These are phyloP conservation scores for Lepidocyrtinus sp. DNA, from an alignment of 2,888 invertebrate species.

Conservation along the genomic window DNA sequence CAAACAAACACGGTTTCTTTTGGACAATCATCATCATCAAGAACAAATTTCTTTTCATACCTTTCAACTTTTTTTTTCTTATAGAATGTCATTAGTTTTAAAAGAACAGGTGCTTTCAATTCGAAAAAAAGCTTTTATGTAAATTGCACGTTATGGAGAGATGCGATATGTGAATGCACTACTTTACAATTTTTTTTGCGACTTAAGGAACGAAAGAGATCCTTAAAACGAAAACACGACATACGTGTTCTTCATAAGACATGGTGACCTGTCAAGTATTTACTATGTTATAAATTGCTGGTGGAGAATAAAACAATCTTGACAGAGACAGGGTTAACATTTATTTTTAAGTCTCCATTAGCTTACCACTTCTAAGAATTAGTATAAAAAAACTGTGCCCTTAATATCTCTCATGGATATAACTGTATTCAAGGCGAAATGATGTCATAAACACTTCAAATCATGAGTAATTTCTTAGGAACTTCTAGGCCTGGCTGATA, in stretches of 20 bases:
- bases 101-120: conserved; percentile 50
- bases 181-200: not conserved
- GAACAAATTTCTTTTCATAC: conserved; percentile 34
- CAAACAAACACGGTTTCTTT: conserved; percentile 33
- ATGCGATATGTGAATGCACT: not conserved
- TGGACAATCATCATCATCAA: conserved; percentile 37
- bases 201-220: not conserved
- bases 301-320: not conserved
- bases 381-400: not conserved
- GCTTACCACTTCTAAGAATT: not conserved
- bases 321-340: not conserved
- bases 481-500: not conserved
- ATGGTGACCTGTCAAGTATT: not conserved
- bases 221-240: not conserved
- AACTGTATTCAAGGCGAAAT: not conserved
- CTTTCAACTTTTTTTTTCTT: conserved; percentile 17
- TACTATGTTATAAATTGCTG: not conserved
- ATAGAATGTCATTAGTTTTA: not conserved
- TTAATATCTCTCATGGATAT: not conserved
- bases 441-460: not conserved
- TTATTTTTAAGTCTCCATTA: not conserved
- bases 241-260: not conserved
- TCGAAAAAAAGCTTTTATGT: not conserved
- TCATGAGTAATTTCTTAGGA: not conserved
- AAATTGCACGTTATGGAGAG: not conserved